Evolutionary conservation across 2,113 vertebrate species (phyloP).

Genomic region (Alethe diademata): DNA sequence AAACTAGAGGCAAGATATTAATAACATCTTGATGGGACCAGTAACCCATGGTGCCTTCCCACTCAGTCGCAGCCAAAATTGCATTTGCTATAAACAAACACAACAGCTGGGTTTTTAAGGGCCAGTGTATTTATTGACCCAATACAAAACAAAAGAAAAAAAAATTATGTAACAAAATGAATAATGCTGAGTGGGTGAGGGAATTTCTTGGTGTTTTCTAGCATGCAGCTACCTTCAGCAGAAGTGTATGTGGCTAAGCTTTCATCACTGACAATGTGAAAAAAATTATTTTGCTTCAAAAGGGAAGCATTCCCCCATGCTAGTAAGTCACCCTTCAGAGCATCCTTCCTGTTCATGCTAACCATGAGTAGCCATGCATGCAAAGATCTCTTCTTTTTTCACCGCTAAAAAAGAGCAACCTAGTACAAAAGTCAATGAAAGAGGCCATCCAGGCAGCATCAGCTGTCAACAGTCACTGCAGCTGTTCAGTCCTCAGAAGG

Average conservation of each 20-base stretch:
- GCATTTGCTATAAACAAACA: neutral
- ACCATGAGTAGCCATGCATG: constrained; percentile 74
- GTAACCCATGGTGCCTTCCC: neutral
- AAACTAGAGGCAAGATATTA: neutral
- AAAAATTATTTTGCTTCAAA: constrained; percentile 13
- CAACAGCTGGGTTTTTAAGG: neutral
- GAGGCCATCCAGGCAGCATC: constrained; percentile 28
- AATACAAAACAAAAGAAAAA: neutral
- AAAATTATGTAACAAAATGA: constrained; percentile 20
- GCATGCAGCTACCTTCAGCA: neutral
- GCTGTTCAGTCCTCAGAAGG: constrained; percentile 55
- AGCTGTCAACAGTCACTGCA: constrained; percentile 69
- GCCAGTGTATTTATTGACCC: neutral
- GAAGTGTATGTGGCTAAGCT: neutral
- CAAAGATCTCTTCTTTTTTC: constrained; percentile 26
- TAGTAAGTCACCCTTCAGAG: constrained; percentile 34
- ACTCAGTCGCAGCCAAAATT: neutral
- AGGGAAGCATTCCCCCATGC: neutral
- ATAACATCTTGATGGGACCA: neutral
- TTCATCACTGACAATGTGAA: neutral
- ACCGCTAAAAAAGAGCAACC: constrained; percentile 4
- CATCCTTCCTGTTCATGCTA: constrained; percentile 67
- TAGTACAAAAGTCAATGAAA: neutral
- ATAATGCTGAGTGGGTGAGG: constrained; percentile 29
- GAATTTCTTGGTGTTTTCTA: constrained; percentile 67